A percentile compares a stretch with the other conserved stretches of the same genome.
phyloP scores from a whole-genome alignment of 2,797 vertebrate genomes.

The Monodelphis domestica region DNA sequence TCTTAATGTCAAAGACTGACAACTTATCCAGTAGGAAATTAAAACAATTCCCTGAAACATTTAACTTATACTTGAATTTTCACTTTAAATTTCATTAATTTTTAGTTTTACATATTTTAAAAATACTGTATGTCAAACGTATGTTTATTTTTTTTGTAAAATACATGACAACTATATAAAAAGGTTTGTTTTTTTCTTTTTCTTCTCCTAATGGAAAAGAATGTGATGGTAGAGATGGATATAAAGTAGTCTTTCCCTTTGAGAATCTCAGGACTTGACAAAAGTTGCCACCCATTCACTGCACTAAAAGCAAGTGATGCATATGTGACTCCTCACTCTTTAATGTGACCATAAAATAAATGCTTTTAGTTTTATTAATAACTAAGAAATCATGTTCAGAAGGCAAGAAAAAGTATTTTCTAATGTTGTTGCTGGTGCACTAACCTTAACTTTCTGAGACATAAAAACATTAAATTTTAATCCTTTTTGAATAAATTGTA shows the following conservation, averaged over 20 bases:
- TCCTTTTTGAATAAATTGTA: not conserved
- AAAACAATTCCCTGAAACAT: not conserved
- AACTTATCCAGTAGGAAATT: not conserved
- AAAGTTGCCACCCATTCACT: not conserved
- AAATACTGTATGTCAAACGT: not conserved
- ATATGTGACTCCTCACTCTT: not conserved
- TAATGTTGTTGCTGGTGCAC: not conserved
- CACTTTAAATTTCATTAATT: not conserved
- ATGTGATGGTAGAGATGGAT: not conserved
- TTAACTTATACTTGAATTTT: not conserved
- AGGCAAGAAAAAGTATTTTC: not conserved
- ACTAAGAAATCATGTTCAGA: not conserved
- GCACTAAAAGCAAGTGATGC: not conserved
- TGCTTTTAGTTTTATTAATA: not conserved
- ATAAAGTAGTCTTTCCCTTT: not conserved
- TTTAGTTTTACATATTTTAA: not conserved
- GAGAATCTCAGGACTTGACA: not conserved
- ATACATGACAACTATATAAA: not conserved
- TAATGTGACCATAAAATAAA: not conserved
- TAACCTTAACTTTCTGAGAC: not conserved
- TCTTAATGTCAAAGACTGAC: not conserved
- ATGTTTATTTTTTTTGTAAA: not conserved
- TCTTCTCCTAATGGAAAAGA: not conserved
- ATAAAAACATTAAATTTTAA: not conserved
- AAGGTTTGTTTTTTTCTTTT: not conserved